Evolutionary conservation across 2,888 invertebrate species (phyloP).

Genomic region (Zelleria hepariella): DNA sequence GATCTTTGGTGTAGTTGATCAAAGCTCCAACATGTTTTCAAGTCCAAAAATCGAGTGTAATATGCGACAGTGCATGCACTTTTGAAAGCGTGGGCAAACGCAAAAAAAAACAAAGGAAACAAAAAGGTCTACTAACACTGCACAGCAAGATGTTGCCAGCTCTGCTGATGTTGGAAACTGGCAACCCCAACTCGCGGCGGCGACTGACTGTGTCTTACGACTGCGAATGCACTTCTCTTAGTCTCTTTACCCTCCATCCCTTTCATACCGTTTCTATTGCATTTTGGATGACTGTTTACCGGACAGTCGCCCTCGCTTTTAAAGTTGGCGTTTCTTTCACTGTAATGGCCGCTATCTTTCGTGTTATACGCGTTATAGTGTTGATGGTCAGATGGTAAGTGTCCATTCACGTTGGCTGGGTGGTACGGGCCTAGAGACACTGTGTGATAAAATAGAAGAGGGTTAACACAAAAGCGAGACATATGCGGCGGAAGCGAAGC

Average conservation of each 20-base stretch:
- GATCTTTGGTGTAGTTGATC: too few species aligned
- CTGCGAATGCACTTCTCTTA: conserved; percentile 75
- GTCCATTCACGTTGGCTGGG: conserved; percentile 62
- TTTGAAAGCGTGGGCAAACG: too few species aligned
- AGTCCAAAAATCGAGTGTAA: not conserved
- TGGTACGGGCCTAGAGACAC: conserved; percentile 68
- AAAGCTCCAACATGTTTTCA: too few species aligned
- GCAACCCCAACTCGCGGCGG: conserved; percentile 63
- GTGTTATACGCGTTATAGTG: conserved; percentile 64
- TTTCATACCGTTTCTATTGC: conserved; percentile 54
- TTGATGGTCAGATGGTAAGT: conserved; percentile 55
- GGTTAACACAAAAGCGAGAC: conserved; percentile 67
- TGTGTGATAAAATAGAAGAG: conserved; percentile 50
- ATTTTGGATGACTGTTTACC: conserved; percentile 66
- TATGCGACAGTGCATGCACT: too few species aligned
- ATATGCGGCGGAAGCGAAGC: conserved; percentile 76
- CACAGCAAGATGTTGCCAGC: conserved; percentile 76
- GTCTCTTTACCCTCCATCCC: conserved; percentile 53
- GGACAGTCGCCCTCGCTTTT: conserved; percentile 58
- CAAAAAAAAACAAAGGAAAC: conserved; percentile 26
- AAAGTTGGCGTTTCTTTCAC: conserved; percentile 59
- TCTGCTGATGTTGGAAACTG: conserved; percentile 49
- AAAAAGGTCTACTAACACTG: conserved; percentile 74
- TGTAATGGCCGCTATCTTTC: conserved; percentile 67
- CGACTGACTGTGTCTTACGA: conserved; percentile 75